Evolutionary conservation across 2,113 vertebrate genomes (phyloP).

Genomic region (Phylloscopus whistleri): DNA sequence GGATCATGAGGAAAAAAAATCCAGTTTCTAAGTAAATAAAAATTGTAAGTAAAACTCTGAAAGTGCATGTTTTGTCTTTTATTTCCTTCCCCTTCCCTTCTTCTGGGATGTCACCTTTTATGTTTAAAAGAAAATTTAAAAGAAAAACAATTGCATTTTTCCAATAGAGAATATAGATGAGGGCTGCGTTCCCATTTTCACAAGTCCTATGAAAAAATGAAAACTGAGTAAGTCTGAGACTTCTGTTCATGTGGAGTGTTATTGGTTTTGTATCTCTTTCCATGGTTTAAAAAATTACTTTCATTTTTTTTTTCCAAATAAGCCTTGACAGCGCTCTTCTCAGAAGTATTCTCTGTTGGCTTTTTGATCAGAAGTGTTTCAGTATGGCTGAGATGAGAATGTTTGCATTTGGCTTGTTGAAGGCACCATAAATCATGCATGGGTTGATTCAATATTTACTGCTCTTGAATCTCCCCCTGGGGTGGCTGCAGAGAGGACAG

Average conservation of each 20-base stretch:
- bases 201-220: neutral
- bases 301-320: neutral
- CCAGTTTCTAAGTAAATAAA: neutral
- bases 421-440: neutral
- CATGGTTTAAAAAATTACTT: neutral
- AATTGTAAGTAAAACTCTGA: neutral
- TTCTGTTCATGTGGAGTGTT: neutral
- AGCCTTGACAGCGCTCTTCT: neutral
- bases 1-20: neutral
- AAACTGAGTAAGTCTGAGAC: neutral
- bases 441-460: neutral
- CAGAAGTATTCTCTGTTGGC: neutral
- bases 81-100: no score
- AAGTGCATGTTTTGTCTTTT: neutral
- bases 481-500: neutral
- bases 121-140: neutral
- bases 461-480: rapidly evolving
- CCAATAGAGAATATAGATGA: neutral
- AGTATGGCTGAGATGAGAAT: neutral
- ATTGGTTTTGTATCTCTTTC: neutral
- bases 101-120: neutral
- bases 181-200: neutral
- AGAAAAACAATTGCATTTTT: neutral
- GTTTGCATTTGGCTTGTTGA: neutral
- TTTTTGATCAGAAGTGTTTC: neutral